Base-by-base conservation (phyloP, 2,113 vertebrate species). In the Tenebrosternarchus preto region DNA sequence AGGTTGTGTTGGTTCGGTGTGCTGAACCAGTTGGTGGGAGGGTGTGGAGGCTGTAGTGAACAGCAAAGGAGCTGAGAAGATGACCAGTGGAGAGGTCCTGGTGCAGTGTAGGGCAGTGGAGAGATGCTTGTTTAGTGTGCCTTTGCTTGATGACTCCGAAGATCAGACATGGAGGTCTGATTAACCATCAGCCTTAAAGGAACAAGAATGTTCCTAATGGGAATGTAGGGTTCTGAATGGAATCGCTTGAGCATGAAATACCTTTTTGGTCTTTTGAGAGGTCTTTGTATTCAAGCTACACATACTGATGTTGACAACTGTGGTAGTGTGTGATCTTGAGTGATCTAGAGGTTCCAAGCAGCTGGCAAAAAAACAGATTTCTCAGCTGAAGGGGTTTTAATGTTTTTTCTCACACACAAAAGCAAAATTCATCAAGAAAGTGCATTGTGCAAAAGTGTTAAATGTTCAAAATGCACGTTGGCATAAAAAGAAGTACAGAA, bases 1-100 rank as follows among this genome's bases (percentile, higher is more conserved):
- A 83, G 76, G 77, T 74, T 72, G 60, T 27, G 39, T 77, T 60
- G 33, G 61, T 9, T 15, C 3, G 43, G 50, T 59, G 66, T 76
- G 29, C 36, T 63, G 29, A 61, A 74, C 67, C 77, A 64, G 57
- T 59, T 29, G 25, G 53, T 22, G 25, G 27, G 73, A 19, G 70
- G 36, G 50, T 27, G 25, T 50, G 22, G 25, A 19, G 77, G 22
- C 39, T 31, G 61, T 60, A 16, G 25, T 46, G n/a, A n/a, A 27
- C 43, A 3, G 36, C 24, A 31, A 20, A 68, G 46, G 11, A 77
- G 19, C 33, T 36, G 69, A 67, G 53, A 50, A 57, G 33, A 27
- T 17, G 31, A 77, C 1, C 39, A 36, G 19, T 27, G 33, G 25
- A 77, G 22, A 33, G 43, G 43, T 46, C 5, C 5, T 46, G 43